Percentiles rank a stretch among this genome's conserved stretches.
These are phyloP conservation scores for Geophilus truncorum DNA, from an alignment of 2,888 invertebrate genomes.

Conservation along the genomic window DNA sequence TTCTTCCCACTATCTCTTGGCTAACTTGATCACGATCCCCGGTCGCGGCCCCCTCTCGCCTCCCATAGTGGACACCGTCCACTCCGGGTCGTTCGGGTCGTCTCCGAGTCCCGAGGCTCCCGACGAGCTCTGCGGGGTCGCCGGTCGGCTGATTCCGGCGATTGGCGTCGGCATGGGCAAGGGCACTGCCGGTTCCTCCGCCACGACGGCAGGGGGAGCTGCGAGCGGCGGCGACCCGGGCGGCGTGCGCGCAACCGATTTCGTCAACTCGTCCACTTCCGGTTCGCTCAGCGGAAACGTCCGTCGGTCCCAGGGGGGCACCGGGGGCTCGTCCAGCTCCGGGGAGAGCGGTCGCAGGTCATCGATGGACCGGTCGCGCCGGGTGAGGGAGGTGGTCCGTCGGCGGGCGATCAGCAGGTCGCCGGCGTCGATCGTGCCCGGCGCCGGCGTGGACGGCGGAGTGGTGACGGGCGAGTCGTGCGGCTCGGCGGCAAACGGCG, in stretches of 20 bases:
- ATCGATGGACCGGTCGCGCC: conserved; percentile 32
- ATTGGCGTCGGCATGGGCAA: not conserved
- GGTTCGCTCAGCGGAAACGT: conserved; percentile 68
- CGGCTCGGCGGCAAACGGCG: conserved; percentile 35
- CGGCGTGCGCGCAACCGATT: not conserved
- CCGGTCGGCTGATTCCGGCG: no score
- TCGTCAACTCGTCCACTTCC: conserved; percentile 55
- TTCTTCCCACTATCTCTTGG: conserved; percentile 38
- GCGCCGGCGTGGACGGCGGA: conserved; percentile 36
- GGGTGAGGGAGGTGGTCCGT: conserved; percentile 38
- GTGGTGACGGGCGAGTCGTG: conserved; percentile 37
- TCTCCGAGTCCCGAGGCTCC: conserved; percentile 60
- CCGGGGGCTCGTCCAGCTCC: conserved; percentile 51
- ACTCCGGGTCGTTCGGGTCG: conserved; percentile 81
- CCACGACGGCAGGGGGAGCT: not conserved
- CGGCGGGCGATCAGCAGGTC: conserved; percentile 32
- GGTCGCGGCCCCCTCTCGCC: conserved; percentile 33
- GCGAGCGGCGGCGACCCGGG: not conserved
- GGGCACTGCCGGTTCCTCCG: no score
- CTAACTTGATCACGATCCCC: conserved; percentile 38
- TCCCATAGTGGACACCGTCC: conserved; percentile 50
- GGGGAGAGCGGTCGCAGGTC: conserved; percentile 41
- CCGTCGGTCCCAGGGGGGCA: conserved; percentile 69
- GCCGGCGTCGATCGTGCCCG: not conserved
- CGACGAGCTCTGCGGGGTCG: conserved; percentile 52